Evolutionary conservation across 2,113 vertebrate genomes (phyloP), one percentile per base, ranked within the genome.

Genomic region (Cephalopterus ornatus): DNA sequence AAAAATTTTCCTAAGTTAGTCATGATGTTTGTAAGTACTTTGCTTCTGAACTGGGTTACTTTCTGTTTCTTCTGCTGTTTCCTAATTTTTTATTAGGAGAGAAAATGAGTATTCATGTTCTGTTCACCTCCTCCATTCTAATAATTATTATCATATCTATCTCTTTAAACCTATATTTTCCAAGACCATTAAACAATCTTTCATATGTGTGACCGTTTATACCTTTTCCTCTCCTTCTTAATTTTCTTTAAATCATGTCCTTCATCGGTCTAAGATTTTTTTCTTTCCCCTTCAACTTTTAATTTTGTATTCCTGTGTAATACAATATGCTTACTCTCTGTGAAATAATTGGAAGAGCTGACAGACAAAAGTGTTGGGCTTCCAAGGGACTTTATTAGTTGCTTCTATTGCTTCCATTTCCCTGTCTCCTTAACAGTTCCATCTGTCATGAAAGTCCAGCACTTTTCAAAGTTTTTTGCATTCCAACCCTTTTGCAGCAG

Each of bases 241-340:
- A 21, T 49, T 70, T 70, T 68, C 8, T 42, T 78, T n/a, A 71
- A 66, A 75, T 42, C 3, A 14, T 16, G 2, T 33, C 15, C 20
- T 58, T 53, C 33, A 30, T 42, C 12, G 67, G 41, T 15, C 5
- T 62, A 5, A 5, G 2, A 27, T 30, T 15, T 65, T 37, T 41
- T 49, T 22, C 8, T 26, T 72, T 65, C 2, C 6, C 3, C 65
- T 61, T 67, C 16, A 35, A 9, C 14, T 52, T 65, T 66, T 59
- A 79, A 24, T 73, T 80, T 11, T 20, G 0, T 32, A 42, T 27
- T 75, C 12, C 9, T 72, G 11, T 27, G 3, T 56, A 70, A 52
- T 20, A 4, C 2, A 0, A 0, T 17, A 6, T 32, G 6, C 46
- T 81, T 81, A 5, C 1, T 37, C 2, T 33, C 23, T 41, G 11